phyloP scores from a whole-genome alignment of 2,113 vertebrate genomes.

The Tachuris rubrigastra region DNA sequence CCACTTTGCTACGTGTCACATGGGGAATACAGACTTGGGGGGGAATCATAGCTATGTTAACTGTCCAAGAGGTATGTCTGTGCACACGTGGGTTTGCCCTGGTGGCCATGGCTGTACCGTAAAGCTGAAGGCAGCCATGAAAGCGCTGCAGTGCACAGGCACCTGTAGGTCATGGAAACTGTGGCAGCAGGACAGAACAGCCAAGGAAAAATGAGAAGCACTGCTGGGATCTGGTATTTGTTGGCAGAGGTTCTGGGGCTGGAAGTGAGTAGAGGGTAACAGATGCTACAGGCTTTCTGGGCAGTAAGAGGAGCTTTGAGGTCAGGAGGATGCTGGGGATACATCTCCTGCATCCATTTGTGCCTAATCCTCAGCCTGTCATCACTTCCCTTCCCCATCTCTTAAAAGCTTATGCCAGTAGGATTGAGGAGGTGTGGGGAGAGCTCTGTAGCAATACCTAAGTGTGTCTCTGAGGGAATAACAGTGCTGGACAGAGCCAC shows the following conservation, averaged over 20 bases:
- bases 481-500: not conserved
- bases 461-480: not conserved
- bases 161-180: not conserved
- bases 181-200: not conserved
- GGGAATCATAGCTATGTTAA: not conserved
- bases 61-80: not conserved
- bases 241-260: not conserved
- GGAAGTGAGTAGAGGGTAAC: not conserved
- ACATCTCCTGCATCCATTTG: not conserved
- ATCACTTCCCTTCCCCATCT: not conserved
- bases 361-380: not conserved
- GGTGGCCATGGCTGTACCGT: fast-evolving
- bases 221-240: not conserved
- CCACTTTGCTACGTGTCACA: not conserved
- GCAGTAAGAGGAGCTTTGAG: not conserved
- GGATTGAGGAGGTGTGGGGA: not conserved
- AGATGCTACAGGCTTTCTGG: not conserved
- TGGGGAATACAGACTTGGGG: not conserved
- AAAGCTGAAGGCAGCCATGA: not conserved
- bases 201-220: not conserved
- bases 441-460: not conserved
- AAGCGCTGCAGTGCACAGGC: not conserved
- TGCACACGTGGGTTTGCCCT: not conserved
- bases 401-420: not conserved
- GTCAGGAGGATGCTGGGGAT: not conserved